phyloP scores from a whole-genome alignment of 2,113 vertebrate genomes.

The Pseudopipra pipra region DNA sequence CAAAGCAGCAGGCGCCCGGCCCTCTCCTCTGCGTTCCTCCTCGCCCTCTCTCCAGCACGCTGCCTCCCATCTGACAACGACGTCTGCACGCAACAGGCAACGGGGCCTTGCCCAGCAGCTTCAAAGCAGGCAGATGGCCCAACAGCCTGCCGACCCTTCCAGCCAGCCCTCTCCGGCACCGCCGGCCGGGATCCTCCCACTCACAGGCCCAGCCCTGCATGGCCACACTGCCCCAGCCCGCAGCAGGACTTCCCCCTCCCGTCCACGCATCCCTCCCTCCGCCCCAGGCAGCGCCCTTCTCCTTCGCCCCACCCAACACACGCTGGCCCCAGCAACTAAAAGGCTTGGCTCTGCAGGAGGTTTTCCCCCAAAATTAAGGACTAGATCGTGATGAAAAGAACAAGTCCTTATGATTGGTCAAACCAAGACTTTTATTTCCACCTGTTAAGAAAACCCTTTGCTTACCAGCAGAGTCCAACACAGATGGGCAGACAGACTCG shows the following conservation, averaged over 20 bases:
- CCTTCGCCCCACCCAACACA: not conserved
- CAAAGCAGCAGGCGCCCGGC: rapidly evolving
- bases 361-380: rapidly evolving
- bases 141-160: not conserved
- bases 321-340: rapidly evolving
- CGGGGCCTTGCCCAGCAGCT: not conserved
- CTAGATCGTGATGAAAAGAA: rapidly evolving
- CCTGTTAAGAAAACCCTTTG: constrained; percentile 50
- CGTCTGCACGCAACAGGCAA: no score
- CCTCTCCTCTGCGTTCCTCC: not conserved
- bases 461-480: constrained; percentile 58
- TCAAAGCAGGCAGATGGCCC: not conserved
- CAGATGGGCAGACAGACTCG: constrained; percentile 27
- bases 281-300: rapidly evolving
- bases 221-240: rapidly evolving
- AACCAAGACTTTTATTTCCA: constrained; percentile 67
- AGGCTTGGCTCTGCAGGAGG: no score
- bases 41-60: rapidly evolving
- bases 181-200: no score
- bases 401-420: not conserved
- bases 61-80: no score
- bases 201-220: not conserved
- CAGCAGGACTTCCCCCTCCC: not conserved
- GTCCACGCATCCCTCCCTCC: not conserved
- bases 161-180: rapidly evolving